Percentiles rank a stretch among this genome's conserved stretches.
Conservation (phyloP, 2,888 invertebrate genomes). For the Apodemia duryi region DNA sequence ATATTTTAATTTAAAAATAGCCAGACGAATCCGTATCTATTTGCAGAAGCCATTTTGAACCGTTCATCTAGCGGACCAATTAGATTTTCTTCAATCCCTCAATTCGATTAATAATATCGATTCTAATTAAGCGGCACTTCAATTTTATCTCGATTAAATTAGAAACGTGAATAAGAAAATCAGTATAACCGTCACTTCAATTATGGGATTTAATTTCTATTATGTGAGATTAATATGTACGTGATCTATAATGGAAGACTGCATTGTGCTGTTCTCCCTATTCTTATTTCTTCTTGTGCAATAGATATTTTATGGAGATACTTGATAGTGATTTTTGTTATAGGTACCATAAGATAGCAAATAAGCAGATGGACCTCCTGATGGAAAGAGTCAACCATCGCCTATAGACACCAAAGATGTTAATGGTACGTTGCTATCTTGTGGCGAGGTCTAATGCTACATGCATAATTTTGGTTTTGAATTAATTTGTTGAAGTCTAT, state of each 20-base stretch:
- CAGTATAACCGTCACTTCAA: conserved; percentile 58
- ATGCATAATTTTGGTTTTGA: too few species aligned
- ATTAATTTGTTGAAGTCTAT: too few species aligned
- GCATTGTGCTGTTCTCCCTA: conserved; percentile 4
- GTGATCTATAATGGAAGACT: conserved; percentile 22
- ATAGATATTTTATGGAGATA: too few species aligned
- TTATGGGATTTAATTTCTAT: conserved; percentile 47
- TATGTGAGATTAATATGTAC: conserved; percentile 35
- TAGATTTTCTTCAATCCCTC: conserved; percentile 19
- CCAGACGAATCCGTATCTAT: background rate
- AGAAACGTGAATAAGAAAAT: conserved; percentile 49
- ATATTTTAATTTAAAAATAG: background rate
- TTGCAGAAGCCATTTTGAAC: background rate
- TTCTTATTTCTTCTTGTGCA: background rate
- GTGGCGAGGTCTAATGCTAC: too few species aligned
- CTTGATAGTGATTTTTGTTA: too few species aligned
- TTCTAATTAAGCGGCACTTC: conserved; percentile 37
- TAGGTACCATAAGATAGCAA: too few species aligned
- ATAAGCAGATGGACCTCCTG: too few species aligned
- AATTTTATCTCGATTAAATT: conserved; percentile 64
- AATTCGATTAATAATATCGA: conserved; percentile 24
- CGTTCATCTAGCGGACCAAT: background rate
- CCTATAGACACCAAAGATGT: too few species aligned
- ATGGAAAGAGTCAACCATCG: too few species aligned
- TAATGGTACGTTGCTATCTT: too few species aligned